Evolutionary conservation across 2,797 vertebrate species (phyloP), one percentile per base, ranked within the genome.

Genomic region (Tangara arthus): DNA sequence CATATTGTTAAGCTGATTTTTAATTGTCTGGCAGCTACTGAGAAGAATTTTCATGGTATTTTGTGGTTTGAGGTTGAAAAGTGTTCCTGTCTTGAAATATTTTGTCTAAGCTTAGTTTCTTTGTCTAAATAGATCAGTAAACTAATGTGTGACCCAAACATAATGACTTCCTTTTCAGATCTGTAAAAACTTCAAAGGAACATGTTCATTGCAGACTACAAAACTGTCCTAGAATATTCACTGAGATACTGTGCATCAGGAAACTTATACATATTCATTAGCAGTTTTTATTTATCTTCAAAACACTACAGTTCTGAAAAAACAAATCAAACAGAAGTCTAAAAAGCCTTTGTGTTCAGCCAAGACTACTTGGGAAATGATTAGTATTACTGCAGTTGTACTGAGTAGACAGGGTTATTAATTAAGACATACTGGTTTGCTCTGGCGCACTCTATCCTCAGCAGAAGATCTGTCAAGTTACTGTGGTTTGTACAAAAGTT

Each of bases 371-470:
- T 65, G 66, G 26, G 70, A 61, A 93, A 89, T 21, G 24, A 94
- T 85, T 87, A 89, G 69, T 37, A 55, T 84, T 83, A 78, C 63
- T 42, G 77, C 52, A 41, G 39, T 72, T 41, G 44, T 82, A 88
- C 50, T 59, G 60, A 90, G 81, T 61, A 95, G 90, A 87, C 92
- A 82, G 42, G 35, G 59, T 87, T 88, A 87, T 82, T 96, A 94
- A 97, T 97, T 94, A 96, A 97, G 94, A 96, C 77, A 91, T 91
- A 87, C 6, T 80, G 70, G 85, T 80, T 95, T 96, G 93, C 78
- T 96, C 73, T 77, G 77, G 55, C 77, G 35, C 11, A 8, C 71
- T 79, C 19, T 71, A 79, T 46, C 50, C 79, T 46, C 59, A 55
- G 37, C 15, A 18, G 41, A 83, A 96, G 93, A 89, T 60, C 82